Evolutionary conservation across 2,797 vertebrate species (phyloP).

Genomic region (Mormyrops boulengeri): DNA sequence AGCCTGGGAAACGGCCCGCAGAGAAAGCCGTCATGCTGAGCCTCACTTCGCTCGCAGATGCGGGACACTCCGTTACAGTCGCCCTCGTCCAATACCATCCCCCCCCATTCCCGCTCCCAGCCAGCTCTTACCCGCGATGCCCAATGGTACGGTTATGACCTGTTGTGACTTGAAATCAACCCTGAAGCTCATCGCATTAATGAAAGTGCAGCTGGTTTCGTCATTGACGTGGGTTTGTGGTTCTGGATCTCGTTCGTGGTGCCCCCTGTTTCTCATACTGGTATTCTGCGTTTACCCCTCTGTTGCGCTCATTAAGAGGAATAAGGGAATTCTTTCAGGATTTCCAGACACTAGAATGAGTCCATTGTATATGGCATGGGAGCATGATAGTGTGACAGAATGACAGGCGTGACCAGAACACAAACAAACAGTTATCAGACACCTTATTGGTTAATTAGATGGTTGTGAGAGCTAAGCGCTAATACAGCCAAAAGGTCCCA

Average conservation of each 20-base stretch:
- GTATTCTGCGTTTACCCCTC: conserved; percentile 14
- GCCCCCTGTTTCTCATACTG: conserved; percentile 15
- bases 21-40: background rate
- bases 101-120: background rate
- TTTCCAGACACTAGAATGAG: conserved; percentile 6
- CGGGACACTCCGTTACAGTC: conserved; percentile 23
- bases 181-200: conserved; percentile 31
- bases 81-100: conserved; percentile 26
- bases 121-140: background rate
- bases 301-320: conserved; percentile 24
- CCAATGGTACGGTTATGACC: background rate
- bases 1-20: conserved; percentile 41
- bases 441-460: background rate
- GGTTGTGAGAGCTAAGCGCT: background rate
- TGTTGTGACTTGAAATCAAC: conserved; percentile 41
- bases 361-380: background rate
- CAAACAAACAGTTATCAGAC: conserved; percentile 46
- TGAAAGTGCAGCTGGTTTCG: conserved; percentile 40
- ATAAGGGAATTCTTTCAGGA: conserved; percentile 7
- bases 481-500: background rate
- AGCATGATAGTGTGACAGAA: conserved; percentile 19
- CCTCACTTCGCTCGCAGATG: background rate
- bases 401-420: conserved; percentile 42
- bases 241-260: conserved; percentile 2
- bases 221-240: conserved; percentile 28